These are phyloP conservation scores for Oxyura jamaicensis DNA, from an alignment of 2,113 vertebrate genomes.

Conservation along the genomic window DNA sequence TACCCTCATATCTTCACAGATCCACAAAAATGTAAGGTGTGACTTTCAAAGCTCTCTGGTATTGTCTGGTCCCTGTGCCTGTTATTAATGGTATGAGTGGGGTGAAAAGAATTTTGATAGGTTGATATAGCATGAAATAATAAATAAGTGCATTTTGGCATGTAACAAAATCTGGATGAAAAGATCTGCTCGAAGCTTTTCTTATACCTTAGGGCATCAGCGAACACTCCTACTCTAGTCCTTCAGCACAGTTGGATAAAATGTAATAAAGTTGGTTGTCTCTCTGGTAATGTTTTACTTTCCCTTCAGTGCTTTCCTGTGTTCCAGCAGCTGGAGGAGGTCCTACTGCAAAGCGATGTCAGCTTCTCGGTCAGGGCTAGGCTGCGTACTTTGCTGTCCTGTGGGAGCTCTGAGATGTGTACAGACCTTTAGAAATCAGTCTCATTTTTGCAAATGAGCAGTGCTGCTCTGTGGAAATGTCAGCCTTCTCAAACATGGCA, in stretches of 20 bases:
- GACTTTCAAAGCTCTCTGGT: neutral
- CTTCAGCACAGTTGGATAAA: neutral
- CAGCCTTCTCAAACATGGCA: constrained; percentile 22
- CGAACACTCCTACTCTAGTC: neutral
- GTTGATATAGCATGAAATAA: neutral
- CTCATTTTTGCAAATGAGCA: constrained; percentile 2
- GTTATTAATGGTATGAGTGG: neutral
- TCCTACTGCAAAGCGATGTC: neutral
- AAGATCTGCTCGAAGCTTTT: neutral
- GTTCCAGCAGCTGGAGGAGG: neutral
- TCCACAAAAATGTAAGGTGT: neutral
- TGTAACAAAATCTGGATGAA: neutral
- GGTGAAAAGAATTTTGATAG: neutral
- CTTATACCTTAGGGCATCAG: neutral
- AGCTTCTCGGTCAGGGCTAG: neutral
- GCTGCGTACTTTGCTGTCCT: neutral
- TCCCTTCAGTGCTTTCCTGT: neutral
- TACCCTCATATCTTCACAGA: neutral
- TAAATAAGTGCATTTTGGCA: neutral
- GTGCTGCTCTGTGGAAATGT: constrained; percentile 19
- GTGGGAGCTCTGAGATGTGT: neutral
- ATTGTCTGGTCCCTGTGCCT: neutral
- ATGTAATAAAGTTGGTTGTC: neutral
- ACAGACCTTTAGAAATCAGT: constrained; percentile 12
- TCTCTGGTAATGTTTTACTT: neutral